Conservation (phyloP, 2,113 vertebrate genomes). For the Thamnophis sirtalis region DNA sequence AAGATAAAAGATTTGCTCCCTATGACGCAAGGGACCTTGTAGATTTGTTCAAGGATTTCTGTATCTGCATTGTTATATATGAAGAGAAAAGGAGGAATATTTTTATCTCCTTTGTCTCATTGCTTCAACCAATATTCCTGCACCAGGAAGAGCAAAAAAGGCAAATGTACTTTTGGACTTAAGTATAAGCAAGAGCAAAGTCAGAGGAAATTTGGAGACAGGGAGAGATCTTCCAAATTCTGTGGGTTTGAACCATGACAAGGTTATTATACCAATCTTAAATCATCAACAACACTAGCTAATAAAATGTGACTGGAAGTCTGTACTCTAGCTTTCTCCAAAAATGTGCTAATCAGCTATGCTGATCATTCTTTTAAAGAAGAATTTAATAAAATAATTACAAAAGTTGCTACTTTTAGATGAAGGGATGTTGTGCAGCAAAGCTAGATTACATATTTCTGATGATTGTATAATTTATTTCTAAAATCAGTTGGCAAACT, state of each 20-base stretch:
- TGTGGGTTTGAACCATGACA: background rate
- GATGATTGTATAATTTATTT: background rate
- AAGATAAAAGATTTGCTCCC: background rate
- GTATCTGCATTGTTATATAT: background rate
- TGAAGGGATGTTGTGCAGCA: background rate
- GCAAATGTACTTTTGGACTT: background rate
- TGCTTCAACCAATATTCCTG: background rate
- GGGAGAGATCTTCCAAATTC: background rate
- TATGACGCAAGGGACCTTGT: background rate
- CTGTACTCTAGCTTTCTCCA: background rate
- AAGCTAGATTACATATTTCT: background rate
- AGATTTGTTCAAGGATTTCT: background rate
- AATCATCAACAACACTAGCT: background rate
- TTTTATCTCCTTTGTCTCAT: background rate
- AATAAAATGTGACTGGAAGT: background rate
- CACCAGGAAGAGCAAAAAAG: background rate
- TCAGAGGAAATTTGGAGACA: background rate
- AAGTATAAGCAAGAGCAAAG: background rate
- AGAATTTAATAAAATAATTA: background rate
- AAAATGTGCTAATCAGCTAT: background rate
- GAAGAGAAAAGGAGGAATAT: background rate
- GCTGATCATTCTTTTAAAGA: background rate
- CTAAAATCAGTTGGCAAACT: background rate
- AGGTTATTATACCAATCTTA: background rate
- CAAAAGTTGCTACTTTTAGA: background rate